Conservation (phyloP, 2,113 vertebrate genomes). For the Mugil cephalus region DNA sequence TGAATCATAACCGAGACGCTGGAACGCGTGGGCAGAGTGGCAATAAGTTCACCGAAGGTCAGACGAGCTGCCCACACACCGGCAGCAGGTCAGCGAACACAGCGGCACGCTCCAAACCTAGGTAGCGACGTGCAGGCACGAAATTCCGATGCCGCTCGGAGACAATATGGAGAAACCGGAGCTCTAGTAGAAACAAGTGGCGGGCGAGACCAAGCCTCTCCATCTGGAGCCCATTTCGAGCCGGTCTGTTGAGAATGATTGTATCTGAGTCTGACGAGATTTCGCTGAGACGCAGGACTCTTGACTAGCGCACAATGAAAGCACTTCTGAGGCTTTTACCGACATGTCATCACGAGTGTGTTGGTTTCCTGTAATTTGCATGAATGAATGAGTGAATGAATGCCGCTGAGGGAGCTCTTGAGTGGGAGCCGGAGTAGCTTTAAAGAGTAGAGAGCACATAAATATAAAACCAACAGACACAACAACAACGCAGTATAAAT, state of each 20-base stretch:
- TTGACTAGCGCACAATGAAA: constrained; percentile 29
- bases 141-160: constrained; percentile 24
- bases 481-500: constrained; percentile 11
- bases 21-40: constrained; percentile 53
- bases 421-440: constrained; percentile 22
- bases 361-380: constrained; percentile 49
- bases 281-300: constrained; percentile 1
- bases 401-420: constrained; percentile 17
- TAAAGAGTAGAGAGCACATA: background rate
- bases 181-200: constrained; percentile 14
- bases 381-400: constrained; percentile 31
- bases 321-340: constrained; percentile 36
- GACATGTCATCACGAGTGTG: constrained; percentile 14
- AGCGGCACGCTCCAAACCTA: constrained; percentile 25
- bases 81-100: constrained; percentile 31
- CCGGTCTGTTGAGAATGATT: constrained; percentile 28
- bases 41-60: constrained; percentile 54
- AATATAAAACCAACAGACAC: background rate
- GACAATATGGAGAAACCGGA: constrained; percentile 28
- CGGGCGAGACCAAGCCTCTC: constrained; percentile 14
- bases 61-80: constrained; percentile 50
- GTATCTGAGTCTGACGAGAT: constrained; percentile 22
- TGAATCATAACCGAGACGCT: constrained; percentile 58
- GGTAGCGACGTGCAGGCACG: constrained; percentile 22
- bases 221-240: constrained; percentile 48